These are phyloP conservation scores for Pristis pectinata DNA, from an alignment of 2,797 vertebrate species.

Conservation along the genomic window DNA sequence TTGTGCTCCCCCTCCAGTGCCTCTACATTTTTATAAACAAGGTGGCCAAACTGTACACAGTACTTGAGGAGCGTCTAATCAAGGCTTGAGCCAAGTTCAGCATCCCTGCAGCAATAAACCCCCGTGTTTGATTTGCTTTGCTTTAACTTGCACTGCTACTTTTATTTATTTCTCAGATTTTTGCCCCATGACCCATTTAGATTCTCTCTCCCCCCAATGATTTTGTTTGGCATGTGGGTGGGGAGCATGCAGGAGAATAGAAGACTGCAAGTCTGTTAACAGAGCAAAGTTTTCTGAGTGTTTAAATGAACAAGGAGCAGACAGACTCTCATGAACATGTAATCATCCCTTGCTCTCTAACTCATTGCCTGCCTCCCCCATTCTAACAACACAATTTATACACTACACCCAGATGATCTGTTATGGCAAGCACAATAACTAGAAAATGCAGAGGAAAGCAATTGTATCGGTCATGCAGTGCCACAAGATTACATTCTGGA, in stretches of 20 bases:
- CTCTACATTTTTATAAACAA: neutral
- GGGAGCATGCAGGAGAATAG: neutral
- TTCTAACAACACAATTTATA: neutral
- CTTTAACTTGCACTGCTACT: too few species aligned
- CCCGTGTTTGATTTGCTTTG: too few species aligned
- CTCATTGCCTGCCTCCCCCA: too few species aligned
- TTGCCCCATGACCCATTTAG: too few species aligned
- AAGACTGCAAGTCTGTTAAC: neutral
- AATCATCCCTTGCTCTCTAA: neutral
- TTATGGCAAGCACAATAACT: neutral
- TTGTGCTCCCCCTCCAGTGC: neutral
- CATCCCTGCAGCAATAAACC: too few species aligned
- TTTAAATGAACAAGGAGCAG: neutral
- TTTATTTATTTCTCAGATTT: too few species aligned
- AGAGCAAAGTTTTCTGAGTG: neutral
- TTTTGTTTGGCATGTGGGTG: neutral
- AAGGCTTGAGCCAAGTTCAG: neutral
- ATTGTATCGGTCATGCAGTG: neutral
- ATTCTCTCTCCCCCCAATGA: neutral
- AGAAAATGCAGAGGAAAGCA: neutral
- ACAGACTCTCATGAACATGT: neutral
- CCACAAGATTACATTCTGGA: neutral
- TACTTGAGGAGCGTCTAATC: neutral
- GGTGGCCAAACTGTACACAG: neutral
- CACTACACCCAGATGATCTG: neutral